phyloP scores from a whole-genome alignment of 2,888 invertebrate genomes.

The Andricus quercusramuli region DNA sequence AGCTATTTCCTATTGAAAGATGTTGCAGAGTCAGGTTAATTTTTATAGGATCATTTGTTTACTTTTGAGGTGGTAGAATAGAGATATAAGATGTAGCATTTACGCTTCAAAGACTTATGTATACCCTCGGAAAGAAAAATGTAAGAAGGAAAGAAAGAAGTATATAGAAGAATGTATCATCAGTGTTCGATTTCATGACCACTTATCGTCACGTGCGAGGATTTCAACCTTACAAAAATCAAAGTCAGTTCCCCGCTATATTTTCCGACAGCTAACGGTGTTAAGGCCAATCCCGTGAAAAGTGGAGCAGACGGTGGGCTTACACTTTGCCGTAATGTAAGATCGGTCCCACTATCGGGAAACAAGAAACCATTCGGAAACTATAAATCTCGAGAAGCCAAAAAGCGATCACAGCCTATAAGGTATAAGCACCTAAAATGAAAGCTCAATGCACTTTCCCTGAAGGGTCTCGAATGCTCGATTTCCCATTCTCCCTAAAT shows the following conservation, averaged over 20 bases:
- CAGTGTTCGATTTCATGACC: conserved; percentile 22
- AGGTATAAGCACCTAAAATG: not conserved
- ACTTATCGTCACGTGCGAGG: conserved; percentile 3
- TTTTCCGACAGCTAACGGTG: not conserved
- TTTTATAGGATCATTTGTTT: too few species aligned
- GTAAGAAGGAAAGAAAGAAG: not conserved
- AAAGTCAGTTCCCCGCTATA: not conserved
- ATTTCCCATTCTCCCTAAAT: not conserved
- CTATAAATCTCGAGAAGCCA: not conserved
- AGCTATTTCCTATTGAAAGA: too few species aligned
- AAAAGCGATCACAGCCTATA: not conserved
- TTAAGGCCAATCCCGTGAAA: not conserved
- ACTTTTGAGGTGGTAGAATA: too few species aligned
- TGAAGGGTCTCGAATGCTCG: not conserved
- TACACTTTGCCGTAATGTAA: not conserved
- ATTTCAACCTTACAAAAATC: conserved; percentile 21
- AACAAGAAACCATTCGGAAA: conserved; percentile 5
- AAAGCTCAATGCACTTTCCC: not conserved
- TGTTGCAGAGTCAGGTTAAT: too few species aligned
- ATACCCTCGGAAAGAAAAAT: not conserved
- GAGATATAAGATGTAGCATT: too few species aligned
- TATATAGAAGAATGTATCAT: not conserved
- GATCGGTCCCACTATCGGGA: not conserved
- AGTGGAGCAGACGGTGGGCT: not conserved
- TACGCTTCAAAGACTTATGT: too few species aligned